Base-by-base conservation (phyloP, 2,888 invertebrate species). In the Dynastes tityus region DNA sequence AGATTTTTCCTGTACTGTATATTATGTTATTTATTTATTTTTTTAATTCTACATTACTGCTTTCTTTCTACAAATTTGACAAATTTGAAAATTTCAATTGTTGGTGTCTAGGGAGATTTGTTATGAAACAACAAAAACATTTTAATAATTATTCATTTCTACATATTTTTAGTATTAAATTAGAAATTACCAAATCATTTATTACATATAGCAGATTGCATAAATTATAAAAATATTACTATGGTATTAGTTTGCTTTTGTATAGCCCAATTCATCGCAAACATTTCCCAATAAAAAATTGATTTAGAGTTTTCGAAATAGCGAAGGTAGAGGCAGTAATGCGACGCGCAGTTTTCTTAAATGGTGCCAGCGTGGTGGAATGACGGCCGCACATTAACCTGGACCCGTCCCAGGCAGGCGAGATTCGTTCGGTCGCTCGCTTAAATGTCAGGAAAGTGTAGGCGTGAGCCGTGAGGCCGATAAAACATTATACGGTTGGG, bases 381-480 rank as follows among this genome's bases (percentile, higher is more conserved):
- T 74, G 61, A 74, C 73, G 73, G 61, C 73, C 61, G 49, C 61
- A 68, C 68, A 74, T 74, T 74, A 74, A 74, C 61, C 61, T 61
- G 61, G 45, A 74, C 73, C 49, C 73, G 45, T 74, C 73, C 61
- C 61, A 49, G 49, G 61, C 73, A 40, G 61, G 73, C 45, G 61
- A 74, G 73, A 74, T 74, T 61, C 73, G 61, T 61, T 61, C 73
- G 61, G 45, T 61, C 68, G 68, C 51, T 40, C 58, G 73, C 58
- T 73, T 73, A 73, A 74, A 74, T 74, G 73, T 74, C 73, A 74
- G 45, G 61, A 45, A 74, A 74, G 73, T 61, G 73, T 74, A 74
- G 73, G 73, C 63, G 73, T 74, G 45, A 74, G 73, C 61, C 58
- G 49, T 27, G 61, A 74, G 73, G 73, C 61, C 61, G 73, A 74